A percentile compares a stretch with the other conserved stretches of the same genome.
phyloP scores from a whole-genome alignment of 2,113 vertebrate genomes.

The Oryzias woworae region DNA sequence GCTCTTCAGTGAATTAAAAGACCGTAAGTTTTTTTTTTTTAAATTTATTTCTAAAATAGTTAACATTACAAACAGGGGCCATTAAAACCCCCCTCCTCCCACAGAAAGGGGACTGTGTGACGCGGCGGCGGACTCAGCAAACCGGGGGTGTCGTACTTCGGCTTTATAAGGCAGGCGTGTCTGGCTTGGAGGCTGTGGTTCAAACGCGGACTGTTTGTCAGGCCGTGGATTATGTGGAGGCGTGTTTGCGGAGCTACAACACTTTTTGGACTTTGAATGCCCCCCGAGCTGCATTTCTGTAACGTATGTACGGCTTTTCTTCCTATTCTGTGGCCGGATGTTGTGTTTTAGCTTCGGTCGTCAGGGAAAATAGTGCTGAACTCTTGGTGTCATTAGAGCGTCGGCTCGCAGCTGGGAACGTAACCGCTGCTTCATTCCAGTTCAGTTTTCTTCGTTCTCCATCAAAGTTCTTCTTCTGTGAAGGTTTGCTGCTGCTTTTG shows the following conservation, averaged over 20 bases:
- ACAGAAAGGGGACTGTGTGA: slow-evolving; percentile 12
- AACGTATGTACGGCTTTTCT: slow-evolving; percentile 49
- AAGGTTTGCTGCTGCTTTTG: no score
- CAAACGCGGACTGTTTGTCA: slow-evolving; percentile 4
- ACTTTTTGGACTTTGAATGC: slow-evolving; percentile 44
- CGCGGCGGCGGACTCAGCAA: slow-evolving; percentile 8
- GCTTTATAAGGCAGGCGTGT: slow-evolving; percentile 68
- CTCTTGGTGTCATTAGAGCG: no score
- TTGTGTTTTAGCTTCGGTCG: neutral
- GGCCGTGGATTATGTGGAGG: slow-evolving; percentile 45
- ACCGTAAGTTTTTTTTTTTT: neutral
- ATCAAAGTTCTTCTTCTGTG: no score
- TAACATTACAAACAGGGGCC: neutral
- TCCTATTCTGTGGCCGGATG: neutral
- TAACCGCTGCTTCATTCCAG: no score
- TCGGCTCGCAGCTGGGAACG: no score
- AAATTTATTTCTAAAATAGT: neutral
- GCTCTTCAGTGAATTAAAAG: neutral
- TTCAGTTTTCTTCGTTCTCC: no score
- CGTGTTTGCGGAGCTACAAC: slow-evolving; percentile 39
- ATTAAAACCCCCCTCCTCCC: neutral
- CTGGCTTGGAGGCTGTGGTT: neutral
- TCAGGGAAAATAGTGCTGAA: neutral
- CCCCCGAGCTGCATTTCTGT: slow-evolving; percentile 31
- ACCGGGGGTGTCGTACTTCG: slow-evolving; percentile 57